These are phyloP conservation scores for Furnarius figulus DNA, from an alignment of 2,113 vertebrate genomes.

Conservation along the genomic window DNA sequence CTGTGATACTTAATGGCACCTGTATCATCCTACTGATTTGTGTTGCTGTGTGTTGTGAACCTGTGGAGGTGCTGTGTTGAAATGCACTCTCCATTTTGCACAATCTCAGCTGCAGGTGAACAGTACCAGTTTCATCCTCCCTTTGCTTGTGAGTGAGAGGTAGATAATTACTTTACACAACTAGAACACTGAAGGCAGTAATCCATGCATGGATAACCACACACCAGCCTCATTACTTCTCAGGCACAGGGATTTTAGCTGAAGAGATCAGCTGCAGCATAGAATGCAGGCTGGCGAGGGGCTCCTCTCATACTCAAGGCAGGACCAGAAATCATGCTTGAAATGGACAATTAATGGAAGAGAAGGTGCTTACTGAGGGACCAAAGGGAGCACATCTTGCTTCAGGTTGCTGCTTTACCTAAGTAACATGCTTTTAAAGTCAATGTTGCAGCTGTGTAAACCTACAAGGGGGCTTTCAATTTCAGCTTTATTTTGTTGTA, in stretches of 20 bases:
- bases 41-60: not conserved
- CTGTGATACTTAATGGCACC: not conserved
- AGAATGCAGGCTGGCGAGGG: not conserved
- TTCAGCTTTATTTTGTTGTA: not conserved
- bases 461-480: not conserved
- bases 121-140: not conserved
- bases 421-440: conserved; percentile 21
- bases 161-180: not conserved
- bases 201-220: not conserved
- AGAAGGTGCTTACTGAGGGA: not conserved
- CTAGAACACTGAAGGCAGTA: not conserved
- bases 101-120: not conserved
- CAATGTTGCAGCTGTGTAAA: not conserved
- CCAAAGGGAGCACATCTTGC: not conserved
- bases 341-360: conserved; percentile 7
- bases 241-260: not conserved
- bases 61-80: not conserved
- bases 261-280: not conserved
- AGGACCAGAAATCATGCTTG: not conserved
- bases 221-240: rapidly evolving
- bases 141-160: not conserved
- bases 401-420: not conserved
- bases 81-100: not conserved
- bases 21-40: rapidly evolving
- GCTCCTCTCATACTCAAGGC: not conserved